Percentiles rank a stretch among this genome's conserved stretches.
Evolutionary conservation across 2,797 vertebrate genomes (phyloP).

Genomic region (Poecile montanus): DNA sequence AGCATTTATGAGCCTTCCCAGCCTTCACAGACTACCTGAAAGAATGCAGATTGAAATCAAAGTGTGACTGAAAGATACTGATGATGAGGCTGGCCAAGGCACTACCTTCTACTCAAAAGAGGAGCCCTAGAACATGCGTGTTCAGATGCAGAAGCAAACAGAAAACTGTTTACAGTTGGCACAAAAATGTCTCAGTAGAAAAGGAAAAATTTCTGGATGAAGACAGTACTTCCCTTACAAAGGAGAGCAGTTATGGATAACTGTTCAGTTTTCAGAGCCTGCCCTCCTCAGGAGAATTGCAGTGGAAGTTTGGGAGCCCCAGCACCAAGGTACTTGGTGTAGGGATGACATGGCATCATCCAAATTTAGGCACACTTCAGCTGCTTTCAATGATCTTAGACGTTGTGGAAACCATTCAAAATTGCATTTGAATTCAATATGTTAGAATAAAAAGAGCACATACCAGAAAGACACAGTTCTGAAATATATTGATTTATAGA

Average conservation of each 20-base stretch:
- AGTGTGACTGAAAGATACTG: neutral
- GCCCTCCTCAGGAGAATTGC: neutral
- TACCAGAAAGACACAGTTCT: neutral
- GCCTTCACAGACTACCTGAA: neutral
- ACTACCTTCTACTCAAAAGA: neutral
- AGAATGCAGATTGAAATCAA: neutral
- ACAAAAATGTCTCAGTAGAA: neutral
- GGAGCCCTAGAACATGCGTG: neutral
- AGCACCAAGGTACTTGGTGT: neutral
- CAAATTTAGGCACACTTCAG: neutral
- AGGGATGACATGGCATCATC: neutral
- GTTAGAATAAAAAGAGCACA: neutral
- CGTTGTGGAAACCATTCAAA: neutral
- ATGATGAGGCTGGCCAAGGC: neutral
- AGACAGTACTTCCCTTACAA: neutral
- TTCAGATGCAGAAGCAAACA: neutral
- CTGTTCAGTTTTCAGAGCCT: neutral
- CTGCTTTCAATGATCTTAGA: neutral
- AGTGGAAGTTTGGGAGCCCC: neutral
- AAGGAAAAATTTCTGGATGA: neutral
- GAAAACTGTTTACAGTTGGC: neutral
- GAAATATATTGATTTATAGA: neutral
- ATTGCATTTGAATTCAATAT: neutral
- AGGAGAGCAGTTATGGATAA: neutral
- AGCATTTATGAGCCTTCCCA: neutral